Conservation (phyloP, 2,797 vertebrate species). For the Sebastes glaucus region DNA sequence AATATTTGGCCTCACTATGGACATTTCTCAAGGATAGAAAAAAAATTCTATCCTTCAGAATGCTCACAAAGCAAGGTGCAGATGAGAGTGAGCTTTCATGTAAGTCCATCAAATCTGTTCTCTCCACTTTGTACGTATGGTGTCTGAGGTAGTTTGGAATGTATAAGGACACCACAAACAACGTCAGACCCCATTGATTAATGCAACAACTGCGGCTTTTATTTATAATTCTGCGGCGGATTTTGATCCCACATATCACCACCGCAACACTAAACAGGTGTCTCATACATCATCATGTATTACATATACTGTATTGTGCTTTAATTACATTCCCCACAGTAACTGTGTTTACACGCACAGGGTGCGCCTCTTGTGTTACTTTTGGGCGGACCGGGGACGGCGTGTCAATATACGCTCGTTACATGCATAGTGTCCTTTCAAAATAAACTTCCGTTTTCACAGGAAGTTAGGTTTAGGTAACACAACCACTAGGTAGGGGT, state of each 20-base stretch:
- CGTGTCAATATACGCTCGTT: too few relatives aligned
- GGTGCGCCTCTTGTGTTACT: too few relatives aligned
- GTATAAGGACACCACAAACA: neutral
- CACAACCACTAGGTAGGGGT: too few relatives aligned
- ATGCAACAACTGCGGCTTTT: neutral
- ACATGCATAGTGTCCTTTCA: too few relatives aligned
- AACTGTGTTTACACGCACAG: too few relatives aligned
- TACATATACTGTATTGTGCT: too few relatives aligned
- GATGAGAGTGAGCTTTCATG: neutral
- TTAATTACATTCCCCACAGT: too few relatives aligned
- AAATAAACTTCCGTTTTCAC: too few relatives aligned
- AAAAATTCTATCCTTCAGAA: neutral
- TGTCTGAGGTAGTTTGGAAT: neutral
- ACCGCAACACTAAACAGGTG: too few relatives aligned
- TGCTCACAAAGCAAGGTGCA: neutral
- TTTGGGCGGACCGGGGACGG: too few relatives aligned
- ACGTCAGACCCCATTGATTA: neutral
- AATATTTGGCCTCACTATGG: neutral
- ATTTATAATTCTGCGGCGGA: neutral
- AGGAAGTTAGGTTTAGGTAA: too few relatives aligned
- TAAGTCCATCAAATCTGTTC: neutral
- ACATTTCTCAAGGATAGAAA: neutral
- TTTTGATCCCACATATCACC: neutral
- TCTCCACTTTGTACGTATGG: rapidly evolving
- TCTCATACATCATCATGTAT: too few relatives aligned